Conservation (phyloP, 2,113 vertebrate genomes). For the Gavia stellata region DNA sequence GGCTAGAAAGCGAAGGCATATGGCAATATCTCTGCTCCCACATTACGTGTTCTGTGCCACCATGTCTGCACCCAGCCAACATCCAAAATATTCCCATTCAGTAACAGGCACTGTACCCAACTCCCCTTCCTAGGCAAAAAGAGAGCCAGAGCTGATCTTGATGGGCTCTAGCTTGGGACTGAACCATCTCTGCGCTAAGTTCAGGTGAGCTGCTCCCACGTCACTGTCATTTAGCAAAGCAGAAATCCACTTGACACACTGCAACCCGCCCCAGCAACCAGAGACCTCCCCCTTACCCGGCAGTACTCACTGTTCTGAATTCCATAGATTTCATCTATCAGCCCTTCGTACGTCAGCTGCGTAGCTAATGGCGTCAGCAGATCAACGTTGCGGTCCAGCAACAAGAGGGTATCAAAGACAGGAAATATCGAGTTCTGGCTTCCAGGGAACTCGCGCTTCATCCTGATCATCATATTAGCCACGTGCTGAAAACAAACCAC, state of each 20-base stretch:
- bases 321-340: conserved; percentile 95
- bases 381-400: conserved; percentile 93
- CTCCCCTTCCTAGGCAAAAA: not conserved
- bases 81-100: not conserved
- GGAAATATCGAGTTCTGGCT: conserved; percentile 91
- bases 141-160: not conserved
- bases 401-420: conserved; percentile 89
- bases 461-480: conserved; percentile 98
- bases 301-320: conserved; percentile 89
- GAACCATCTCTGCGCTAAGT: rapidly evolving
- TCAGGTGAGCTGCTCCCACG: not conserved
- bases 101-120: not conserved
- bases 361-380: conserved; percentile 91
- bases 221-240: not conserved
- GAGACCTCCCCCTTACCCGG: rapidly evolving
- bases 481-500: conserved; percentile 80
- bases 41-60: rapidly evolving
- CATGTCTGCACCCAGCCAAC: not conserved
- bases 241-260: not conserved
- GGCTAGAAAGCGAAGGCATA: not conserved
- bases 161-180: not conserved
- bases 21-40: not conserved
- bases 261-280: rapidly evolving
- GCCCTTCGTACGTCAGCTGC: conserved; percentile 94
- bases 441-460: conserved; percentile 95